Evolutionary conservation across 2,113 vertebrate genomes (phyloP).

Genomic region (Nothocercus julius): DNA sequence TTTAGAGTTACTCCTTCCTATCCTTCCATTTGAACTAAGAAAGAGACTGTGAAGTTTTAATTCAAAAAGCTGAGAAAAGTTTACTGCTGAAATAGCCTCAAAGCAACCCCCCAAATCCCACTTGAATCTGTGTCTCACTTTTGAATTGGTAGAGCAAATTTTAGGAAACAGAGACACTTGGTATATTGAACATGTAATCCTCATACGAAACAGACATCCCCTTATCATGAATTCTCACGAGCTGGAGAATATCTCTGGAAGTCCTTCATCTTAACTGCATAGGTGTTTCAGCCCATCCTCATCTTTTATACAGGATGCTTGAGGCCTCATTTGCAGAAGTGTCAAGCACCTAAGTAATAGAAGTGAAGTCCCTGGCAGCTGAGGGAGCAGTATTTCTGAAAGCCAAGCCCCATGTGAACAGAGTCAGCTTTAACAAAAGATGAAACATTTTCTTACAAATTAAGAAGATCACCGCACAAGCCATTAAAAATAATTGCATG

Average conservation of each 20-base stretch:
- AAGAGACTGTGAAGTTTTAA: neutral
- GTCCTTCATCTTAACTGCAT: neutral
- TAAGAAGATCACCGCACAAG: constrained; percentile 79
- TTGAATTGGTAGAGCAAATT: neutral
- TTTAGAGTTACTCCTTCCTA: neutral
- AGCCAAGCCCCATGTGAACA: constrained; percentile 35
- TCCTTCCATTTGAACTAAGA: neutral
- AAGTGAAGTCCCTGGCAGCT: constrained; percentile 10
- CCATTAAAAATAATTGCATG: constrained; percentile 85
- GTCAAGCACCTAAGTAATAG: neutral
- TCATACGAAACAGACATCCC: neutral
- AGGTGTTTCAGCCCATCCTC: constrained; percentile 48
- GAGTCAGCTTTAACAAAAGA: constrained; percentile 75
- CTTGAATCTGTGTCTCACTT: neutral
- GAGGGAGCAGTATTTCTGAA: neutral
- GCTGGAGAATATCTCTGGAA: neutral
- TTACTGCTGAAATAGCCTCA: neutral
- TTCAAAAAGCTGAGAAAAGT: neutral
- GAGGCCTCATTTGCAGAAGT: constrained; percentile 16
- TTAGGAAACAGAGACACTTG: neutral
- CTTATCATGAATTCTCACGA: neutral
- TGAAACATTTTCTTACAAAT: constrained; percentile 82
- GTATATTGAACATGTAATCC: neutral
- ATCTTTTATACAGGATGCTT: constrained; percentile 45
- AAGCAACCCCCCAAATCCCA: neutral